Evolutionary conservation across 2,888 invertebrate species (phyloP), one percentile per base, ranked within the genome.

Genomic region (Mesopsocus fuscifrons): DNA sequence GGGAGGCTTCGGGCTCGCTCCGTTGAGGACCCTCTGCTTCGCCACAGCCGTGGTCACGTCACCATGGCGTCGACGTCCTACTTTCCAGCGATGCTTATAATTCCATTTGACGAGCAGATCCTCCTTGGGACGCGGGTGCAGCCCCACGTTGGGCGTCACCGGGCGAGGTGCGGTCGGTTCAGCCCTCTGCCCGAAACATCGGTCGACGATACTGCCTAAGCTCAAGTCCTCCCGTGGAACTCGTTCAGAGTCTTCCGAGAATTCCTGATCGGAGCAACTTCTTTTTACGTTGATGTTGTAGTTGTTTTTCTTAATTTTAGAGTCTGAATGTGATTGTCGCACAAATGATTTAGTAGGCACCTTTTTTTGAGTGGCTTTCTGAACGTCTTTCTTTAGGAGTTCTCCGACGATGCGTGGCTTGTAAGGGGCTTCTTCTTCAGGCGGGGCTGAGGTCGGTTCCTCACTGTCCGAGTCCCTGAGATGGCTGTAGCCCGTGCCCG

Each of bases 31-130:
- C 18, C 38, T 15, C n/a, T 18, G 9, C n/a, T 38, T 20, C 13
- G n/a, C 11, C 21, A 38, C 17, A 17, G 13, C 21, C 9, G 38
- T 38, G 13, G 17, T 38, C n/a, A 20, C 5, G 4, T 38, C 38
- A 13, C 38, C 38, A 21, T 38, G 17, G 16, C 21, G 17, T 16
- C 38, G n/a, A 13, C 21, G 17, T 5, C 38, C 38, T 3, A 18
- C 15, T 6, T 5, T 38, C 38, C 38, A 38, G 11, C 38, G 21
- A 17, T 38, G 17, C 20, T 38, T 38, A 11, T 17, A 38, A 11
- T 38, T 38, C 38, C 38, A 38, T 17, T 38, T 38, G n/a, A 38
- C 38, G 4, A 38, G 13, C 21, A 38, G 20, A 38, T 38, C 20
- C 15, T 38, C 21, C 26, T 26, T 26, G 11, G 26, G 26, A 6